Evolutionary conservation across 2,888 invertebrate genomes (phyloP).

Genomic region (Myopa tessellatipennis): DNA sequence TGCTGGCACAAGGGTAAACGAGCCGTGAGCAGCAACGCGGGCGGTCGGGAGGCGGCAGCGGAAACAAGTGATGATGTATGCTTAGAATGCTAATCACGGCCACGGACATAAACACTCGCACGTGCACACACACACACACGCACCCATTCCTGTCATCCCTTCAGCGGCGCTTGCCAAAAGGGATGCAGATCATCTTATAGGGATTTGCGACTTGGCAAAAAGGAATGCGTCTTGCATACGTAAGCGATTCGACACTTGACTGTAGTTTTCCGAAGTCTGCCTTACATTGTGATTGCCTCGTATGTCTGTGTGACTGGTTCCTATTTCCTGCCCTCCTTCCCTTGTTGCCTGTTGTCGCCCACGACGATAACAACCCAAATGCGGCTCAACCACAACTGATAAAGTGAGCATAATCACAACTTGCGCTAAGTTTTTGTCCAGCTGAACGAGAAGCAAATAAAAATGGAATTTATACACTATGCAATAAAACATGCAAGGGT

Average conservation of each 20-base stretch:
- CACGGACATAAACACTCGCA: conserved; percentile 40
- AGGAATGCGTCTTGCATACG: conserved; percentile 61
- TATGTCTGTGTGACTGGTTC: no score
- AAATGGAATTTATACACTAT: no score
- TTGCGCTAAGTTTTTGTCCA: no score
- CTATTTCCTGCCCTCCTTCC: no score
- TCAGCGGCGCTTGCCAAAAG: conserved; percentile 56
- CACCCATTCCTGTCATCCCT: background rate
- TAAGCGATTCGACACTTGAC: conserved; percentile 50
- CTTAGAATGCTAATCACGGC: conserved; percentile 62
- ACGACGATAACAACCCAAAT: no score
- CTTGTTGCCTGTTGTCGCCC: no score
- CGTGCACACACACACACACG: conserved; percentile 18
- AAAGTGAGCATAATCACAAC: no score
- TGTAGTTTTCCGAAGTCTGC: background rate
- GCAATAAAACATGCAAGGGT: no score
- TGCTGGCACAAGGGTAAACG: conserved; percentile 57
- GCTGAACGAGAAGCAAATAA: no score
- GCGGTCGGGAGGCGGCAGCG: conserved; percentile 47
- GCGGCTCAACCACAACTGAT: no score
- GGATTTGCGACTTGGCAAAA: conserved; percentile 66
- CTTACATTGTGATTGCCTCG: no score
- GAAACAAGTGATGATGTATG: conserved; percentile 60
- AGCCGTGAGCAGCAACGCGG: conserved; percentile 56
- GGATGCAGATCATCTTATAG: conserved; percentile 63